Percentiles rank a stretch among this genome's conserved stretches.
Evolutionary conservation across 2,888 invertebrate genomes (phyloP).

Genomic region (Athalia rosae): DNA sequence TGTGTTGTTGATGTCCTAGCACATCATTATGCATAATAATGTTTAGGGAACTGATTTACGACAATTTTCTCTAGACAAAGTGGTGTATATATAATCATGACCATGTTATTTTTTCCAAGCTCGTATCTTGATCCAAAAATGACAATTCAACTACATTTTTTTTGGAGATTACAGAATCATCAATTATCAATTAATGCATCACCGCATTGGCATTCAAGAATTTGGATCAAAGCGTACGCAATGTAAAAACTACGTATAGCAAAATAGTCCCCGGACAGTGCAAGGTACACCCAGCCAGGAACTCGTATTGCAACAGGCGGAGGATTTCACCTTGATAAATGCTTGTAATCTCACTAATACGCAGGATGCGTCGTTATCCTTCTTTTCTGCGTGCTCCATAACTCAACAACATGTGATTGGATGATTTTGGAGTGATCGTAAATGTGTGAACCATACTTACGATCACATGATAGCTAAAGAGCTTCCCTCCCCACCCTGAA

Average conservation of each 20-base stretch:
- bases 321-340: slow-evolving; percentile 63
- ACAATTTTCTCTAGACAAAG: slow-evolving; percentile 11
- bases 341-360: slow-evolving; percentile 69
- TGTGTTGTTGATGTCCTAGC: slow-evolving; percentile 11
- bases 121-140: slow-evolving; percentile 26
- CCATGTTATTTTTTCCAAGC: slow-evolving; percentile 49
- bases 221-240: slow-evolving; percentile 60
- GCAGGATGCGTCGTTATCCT: slow-evolving; percentile 59
- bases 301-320: slow-evolving; percentile 58
- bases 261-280: slow-evolving; percentile 41
- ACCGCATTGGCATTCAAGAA: slow-evolving; percentile 51
- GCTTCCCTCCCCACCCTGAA: slow-evolving; percentile 63
- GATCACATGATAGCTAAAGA: slow-evolving; percentile 69
- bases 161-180: slow-evolving; percentile 42
- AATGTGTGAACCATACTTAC: slow-evolving; percentile 63
- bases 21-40: slow-evolving; percentile 23
- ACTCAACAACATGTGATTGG: slow-evolving; percentile 63
- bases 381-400: slow-evolving; percentile 65
- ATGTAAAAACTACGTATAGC: slow-evolving; percentile 52
- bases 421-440: slow-evolving; percentile 66
- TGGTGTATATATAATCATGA: slow-evolving; percentile 37
- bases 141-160: slow-evolving; percentile 42
- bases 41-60: background rate
- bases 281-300: slow-evolving; percentile 30
- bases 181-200: slow-evolving; percentile 14